Evolutionary conservation across 2,113 vertebrate species (phyloP).

Genomic region (Oryctolagus cuniculus): DNA sequence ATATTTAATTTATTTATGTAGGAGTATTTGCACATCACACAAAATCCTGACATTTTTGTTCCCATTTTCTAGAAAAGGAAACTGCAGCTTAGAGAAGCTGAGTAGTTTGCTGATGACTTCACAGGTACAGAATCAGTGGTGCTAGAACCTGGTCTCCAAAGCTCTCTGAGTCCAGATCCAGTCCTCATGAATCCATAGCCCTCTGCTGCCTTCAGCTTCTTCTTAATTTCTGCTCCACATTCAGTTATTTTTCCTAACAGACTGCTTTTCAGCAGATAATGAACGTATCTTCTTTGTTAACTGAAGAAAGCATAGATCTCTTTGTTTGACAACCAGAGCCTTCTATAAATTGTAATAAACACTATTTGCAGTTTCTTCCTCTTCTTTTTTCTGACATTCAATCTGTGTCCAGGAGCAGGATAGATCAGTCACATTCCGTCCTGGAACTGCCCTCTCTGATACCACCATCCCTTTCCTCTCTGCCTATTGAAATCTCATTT

Average conservation of each 20-base stretch:
- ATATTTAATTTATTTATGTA: neutral
- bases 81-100: neutral
- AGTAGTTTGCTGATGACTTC: neutral
- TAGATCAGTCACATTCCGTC: neutral
- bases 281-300: neutral
- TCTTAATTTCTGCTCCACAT: neutral
- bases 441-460: neutral
- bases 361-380: neutral
- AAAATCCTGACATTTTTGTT: neutral
- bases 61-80: slow-evolving; percentile 17
- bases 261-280: neutral
- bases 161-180: neutral
- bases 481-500: neutral
- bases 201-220: neutral
- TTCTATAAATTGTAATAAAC: neutral
- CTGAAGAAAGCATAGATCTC: neutral
- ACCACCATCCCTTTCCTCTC: neutral
- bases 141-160: neutral
- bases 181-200: neutral
- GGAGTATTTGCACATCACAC: neutral
- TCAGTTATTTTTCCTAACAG: neutral
- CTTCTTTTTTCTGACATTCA: neutral
- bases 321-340: neutral
- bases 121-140: neutral
- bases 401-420: neutral